Evolutionary conservation across 2,888 invertebrate genomes (phyloP).

Genomic region (Leptinotarsa rubiginosa): DNA sequence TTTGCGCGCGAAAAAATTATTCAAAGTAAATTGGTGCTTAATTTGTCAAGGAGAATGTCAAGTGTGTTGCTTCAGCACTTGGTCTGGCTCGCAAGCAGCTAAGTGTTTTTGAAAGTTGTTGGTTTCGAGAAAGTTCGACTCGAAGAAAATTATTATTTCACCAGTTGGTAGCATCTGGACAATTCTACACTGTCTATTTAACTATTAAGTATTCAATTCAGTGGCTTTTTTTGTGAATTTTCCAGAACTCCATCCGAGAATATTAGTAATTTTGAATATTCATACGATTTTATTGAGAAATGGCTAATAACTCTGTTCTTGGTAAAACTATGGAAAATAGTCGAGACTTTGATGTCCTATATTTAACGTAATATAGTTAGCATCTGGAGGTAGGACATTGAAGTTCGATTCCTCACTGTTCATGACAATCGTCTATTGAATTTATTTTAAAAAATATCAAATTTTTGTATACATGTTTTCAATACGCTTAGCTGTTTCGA

Average conservation of each 20-base stretch:
- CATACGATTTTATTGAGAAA: too few species aligned
- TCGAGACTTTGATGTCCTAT: background rate
- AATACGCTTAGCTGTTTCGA: slow-evolving; percentile 28
- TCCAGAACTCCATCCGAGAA: background rate
- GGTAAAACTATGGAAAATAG: background rate
- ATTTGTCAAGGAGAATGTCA: slow-evolving; percentile 27
- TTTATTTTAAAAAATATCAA: background rate
- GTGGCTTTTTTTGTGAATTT: background rate
- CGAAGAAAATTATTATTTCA: background rate
- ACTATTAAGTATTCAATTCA: background rate
- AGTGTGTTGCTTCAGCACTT: slow-evolving; percentile 32
- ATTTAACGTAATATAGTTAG: background rate
- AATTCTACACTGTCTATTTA: background rate
- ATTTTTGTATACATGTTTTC: background rate
- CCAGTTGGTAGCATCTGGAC: background rate
- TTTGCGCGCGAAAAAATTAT: slow-evolving; percentile 20
- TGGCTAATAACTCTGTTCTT: background rate
- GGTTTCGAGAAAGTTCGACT: background rate
- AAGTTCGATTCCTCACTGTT: background rate
- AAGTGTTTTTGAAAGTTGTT: slow-evolving; percentile 16
- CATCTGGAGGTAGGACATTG: background rate
- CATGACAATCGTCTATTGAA: background rate
- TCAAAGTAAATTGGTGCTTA: slow-evolving; percentile 36
- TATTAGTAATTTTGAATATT: background rate
- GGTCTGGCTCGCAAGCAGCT: slow-evolving; percentile 26